Percentiles rank a stretch among this genome's conserved stretches.
These are phyloP conservation scores for Neogobius melanostomus DNA, from an alignment of 2,113 vertebrate species.

Conservation along the genomic window DNA sequence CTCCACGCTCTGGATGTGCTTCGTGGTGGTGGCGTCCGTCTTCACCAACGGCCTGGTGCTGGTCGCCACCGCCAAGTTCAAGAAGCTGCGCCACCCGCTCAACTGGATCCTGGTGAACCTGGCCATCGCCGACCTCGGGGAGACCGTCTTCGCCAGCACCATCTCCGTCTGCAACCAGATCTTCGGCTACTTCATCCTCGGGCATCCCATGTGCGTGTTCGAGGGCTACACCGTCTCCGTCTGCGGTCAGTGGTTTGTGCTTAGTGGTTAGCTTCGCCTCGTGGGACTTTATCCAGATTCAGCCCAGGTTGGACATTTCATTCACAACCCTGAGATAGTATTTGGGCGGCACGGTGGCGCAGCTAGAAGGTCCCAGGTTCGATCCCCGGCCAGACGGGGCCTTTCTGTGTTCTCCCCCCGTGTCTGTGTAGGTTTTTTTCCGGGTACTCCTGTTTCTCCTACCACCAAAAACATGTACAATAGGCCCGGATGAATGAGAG, in stretches of 20 bases:
- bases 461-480: too few relatives aligned
- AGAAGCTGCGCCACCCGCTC: constrained; percentile 81
- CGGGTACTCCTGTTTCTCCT: too few relatives aligned
- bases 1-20: constrained; percentile 82
- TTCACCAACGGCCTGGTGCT: constrained; percentile 80
- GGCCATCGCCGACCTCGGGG: constrained; percentile 33
- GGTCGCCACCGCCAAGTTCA: constrained; percentile 79
- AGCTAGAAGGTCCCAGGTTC: too few relatives aligned
- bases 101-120: constrained; percentile 87
- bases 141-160: constrained; percentile 64
- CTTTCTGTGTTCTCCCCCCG: too few relatives aligned
- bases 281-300: too few relatives aligned
- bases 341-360: too few relatives aligned
- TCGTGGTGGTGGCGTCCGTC: constrained; percentile 75
- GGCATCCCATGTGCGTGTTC: constrained; percentile 71
- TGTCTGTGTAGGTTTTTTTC: too few relatives aligned
- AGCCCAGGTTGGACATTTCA: too few relatives aligned
- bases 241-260: background rate
- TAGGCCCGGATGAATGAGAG: too few relatives aligned
- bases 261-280: too few relatives aligned
- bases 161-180: constrained; percentile 78
- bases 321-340: too few relatives aligned
- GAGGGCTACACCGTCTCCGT: constrained; percentile 74
- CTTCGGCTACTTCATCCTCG: constrained; percentile 84
- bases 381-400: too few relatives aligned